Conservation (phyloP, 1,140 invertebrate genomes). For the Drosophila pectinifera region DNA sequence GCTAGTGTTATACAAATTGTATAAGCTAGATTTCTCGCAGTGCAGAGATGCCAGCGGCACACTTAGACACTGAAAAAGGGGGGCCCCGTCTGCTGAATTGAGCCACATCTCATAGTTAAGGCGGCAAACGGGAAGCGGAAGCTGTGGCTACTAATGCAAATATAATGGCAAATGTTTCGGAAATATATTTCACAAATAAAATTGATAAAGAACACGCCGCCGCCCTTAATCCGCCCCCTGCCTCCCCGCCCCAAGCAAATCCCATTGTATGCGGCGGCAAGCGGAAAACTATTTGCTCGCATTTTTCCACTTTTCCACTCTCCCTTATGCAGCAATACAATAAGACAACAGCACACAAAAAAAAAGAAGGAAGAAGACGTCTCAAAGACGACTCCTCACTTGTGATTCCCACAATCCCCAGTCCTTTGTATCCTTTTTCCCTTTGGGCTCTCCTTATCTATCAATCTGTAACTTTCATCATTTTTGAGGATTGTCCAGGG, state of each 20-base stretch:
- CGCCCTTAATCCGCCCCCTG: slow-evolving; percentile 9
- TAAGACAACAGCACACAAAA: slow-evolving; percentile 14
- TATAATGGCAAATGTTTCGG: slow-evolving; percentile 83
- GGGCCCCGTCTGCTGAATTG: not conserved
- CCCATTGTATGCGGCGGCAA: slow-evolving; percentile 50
- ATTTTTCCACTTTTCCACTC: slow-evolving; percentile 29
- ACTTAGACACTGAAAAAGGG: slow-evolving; percentile 4
- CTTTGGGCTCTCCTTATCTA: slow-evolving; percentile 13
- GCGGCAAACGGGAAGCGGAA: slow-evolving; percentile 49
- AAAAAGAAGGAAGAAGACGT: slow-evolving; percentile 17
- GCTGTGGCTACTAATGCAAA: slow-evolving; percentile 79
- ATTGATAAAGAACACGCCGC: slow-evolving; percentile 68
- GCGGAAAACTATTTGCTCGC: slow-evolving; percentile 73
- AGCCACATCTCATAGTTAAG: slow-evolving; percentile 42
- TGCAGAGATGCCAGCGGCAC: slow-evolving; percentile 10
- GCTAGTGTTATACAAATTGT: no score
- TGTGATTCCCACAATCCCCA: slow-evolving; percentile 17
- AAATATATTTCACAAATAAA: slow-evolving; percentile 83
- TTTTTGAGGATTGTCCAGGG: slow-evolving; percentile 11
- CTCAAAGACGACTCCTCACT: slow-evolving; percentile 14
- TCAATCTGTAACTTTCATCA: slow-evolving; percentile 35
- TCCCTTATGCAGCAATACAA: slow-evolving; percentile 22
- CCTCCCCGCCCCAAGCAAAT: not conserved
- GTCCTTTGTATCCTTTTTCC: slow-evolving; percentile 19
- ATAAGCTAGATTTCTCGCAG: not conserved